Evolutionary conservation across 2,888 invertebrate genomes (phyloP).

Genomic region (Baronia brevicornis): DNA sequence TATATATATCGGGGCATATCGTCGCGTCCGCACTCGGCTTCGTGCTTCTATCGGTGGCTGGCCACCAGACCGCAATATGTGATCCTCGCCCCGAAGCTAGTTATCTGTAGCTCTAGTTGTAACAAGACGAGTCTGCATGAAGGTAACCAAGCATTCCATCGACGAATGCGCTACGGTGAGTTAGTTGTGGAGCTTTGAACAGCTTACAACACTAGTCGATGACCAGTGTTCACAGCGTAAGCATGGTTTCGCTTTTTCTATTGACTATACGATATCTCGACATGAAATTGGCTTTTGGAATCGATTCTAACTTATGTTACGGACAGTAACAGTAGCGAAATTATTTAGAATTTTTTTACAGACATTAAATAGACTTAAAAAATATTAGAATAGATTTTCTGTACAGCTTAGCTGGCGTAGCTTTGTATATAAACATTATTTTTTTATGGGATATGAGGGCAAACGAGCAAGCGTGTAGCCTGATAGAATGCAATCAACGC

Average conservation of each 20-base stretch:
- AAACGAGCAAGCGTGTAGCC: no score
- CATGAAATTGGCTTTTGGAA: constrained; percentile 39
- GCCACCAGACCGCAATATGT: constrained; percentile 53
- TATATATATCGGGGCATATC: constrained; percentile 41
- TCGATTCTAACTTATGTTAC: constrained; percentile 9
- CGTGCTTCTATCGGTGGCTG: constrained; percentile 59
- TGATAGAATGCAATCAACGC: no score
- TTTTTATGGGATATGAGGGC: no score
- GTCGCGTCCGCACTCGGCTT: constrained; percentile 70
- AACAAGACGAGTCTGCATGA: constrained; percentile 62
- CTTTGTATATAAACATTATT: no score
- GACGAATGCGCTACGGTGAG: constrained; percentile 69
- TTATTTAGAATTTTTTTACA: no score
- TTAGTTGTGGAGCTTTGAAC: constrained; percentile 50
- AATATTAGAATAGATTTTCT: no score
- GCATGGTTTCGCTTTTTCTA: constrained; percentile 20
- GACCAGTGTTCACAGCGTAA: constrained; percentile 19
- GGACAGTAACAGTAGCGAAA: constrained; percentile 20
- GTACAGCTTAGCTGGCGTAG: no score
- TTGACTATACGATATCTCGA: constrained; percentile 26
- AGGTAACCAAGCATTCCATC: constrained; percentile 66
- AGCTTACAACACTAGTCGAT: constrained; percentile 31
- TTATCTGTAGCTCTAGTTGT: constrained; percentile 58
- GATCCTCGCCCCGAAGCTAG: constrained; percentile 58
- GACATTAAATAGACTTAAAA: no score